Percentiles rank a stretch among this genome's conserved stretches.
Conservation (phyloP, 2,797 vertebrate genomes). For the Adrianichthys oophorus region DNA sequence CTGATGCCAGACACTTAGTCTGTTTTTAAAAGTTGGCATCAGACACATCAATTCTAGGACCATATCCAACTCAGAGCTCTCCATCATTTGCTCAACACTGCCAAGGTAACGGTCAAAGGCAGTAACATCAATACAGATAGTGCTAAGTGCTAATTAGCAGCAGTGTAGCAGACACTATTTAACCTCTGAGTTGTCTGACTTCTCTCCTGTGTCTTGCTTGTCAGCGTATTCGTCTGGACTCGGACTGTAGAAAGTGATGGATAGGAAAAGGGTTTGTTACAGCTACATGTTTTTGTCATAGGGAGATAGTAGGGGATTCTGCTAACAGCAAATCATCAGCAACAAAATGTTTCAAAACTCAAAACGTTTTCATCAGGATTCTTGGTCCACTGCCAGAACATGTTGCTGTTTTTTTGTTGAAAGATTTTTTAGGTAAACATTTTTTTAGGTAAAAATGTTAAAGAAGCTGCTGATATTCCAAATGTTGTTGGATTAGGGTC, state of each 20-base stretch:
- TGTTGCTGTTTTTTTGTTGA: too few relatives aligned
- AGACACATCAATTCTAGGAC: constrained; percentile 38
- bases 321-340: constrained; percentile 42
- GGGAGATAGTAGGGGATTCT: constrained; percentile 45
- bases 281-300: constrained; percentile 30
- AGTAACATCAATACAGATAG: constrained; percentile 53
- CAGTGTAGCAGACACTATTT: constrained; percentile 59
- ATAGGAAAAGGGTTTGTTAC: constrained; percentile 40
- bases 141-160: constrained; percentile 64
- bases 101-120: constrained; percentile 62
- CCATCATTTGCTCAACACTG: constrained; percentile 54
- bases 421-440: too few relatives aligned
- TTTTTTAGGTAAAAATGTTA: too few relatives aligned
- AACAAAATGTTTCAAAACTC: constrained; percentile 47
- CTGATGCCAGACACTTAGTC: constrained; percentile 40
- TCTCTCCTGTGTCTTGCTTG: constrained; percentile 40
- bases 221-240: constrained; percentile 27
- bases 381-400: too few relatives aligned
- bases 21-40: constrained; percentile 54
- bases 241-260: background rate
- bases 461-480: constrained; percentile 1
- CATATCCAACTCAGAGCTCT: constrained; percentile 47
- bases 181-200: constrained; percentile 42
- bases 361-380: constrained; percentile 14
- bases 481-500: constrained; percentile 22